A percentile compares a stretch with the other conserved stretches of the same genome.
Conservation (phyloP, 2,888 invertebrate genomes). For the Drosophila nr. fundita region DNA sequence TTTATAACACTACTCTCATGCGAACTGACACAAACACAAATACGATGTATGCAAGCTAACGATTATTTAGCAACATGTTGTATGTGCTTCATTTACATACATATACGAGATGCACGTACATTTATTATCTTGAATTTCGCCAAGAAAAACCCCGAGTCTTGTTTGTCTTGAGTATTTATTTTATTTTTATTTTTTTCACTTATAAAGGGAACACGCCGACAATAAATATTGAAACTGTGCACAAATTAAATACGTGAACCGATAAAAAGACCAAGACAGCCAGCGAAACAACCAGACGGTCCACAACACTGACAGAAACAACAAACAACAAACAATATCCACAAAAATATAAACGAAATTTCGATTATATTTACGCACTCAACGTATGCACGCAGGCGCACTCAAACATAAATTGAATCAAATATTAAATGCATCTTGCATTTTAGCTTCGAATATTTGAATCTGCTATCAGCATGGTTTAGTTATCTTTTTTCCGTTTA, state of each 20-base stretch:
- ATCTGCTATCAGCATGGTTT: constrained; percentile 27
- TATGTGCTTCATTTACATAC: constrained; percentile 23
- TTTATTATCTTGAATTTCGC: constrained; percentile 52
- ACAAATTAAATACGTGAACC: constrained; percentile 62
- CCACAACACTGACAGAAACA: constrained; percentile 16
- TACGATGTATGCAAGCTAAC: constrained; percentile 4
- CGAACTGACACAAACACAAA: not conserved
- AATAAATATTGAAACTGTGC: constrained; percentile 72
- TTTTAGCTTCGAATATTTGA: constrained; percentile 18
- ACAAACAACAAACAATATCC: constrained; percentile 21
- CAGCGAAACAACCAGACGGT: constrained; percentile 27
- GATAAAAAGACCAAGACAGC: constrained; percentile 57
- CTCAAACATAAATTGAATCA: constrained; percentile 8
- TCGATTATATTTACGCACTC: constrained; percentile 42
- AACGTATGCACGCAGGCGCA: constrained; percentile 28
- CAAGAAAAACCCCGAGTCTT: constrained; percentile 33
- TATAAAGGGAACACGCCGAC: constrained; percentile 60
- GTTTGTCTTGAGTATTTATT: constrained; percentile 39
- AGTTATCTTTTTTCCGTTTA: not conserved
- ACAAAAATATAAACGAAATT: constrained; percentile 45
- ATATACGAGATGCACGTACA: constrained; percentile 29
- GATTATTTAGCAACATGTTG: constrained; percentile 45
- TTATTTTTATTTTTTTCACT: constrained; percentile 48
- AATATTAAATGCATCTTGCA: constrained; percentile 14
- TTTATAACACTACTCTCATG: constrained; percentile 17